Evolutionary conservation across 2,113 vertebrate genomes (phyloP), one percentile per base, ranked within the genome.

Genomic region (Crypturellus undulatus): DNA sequence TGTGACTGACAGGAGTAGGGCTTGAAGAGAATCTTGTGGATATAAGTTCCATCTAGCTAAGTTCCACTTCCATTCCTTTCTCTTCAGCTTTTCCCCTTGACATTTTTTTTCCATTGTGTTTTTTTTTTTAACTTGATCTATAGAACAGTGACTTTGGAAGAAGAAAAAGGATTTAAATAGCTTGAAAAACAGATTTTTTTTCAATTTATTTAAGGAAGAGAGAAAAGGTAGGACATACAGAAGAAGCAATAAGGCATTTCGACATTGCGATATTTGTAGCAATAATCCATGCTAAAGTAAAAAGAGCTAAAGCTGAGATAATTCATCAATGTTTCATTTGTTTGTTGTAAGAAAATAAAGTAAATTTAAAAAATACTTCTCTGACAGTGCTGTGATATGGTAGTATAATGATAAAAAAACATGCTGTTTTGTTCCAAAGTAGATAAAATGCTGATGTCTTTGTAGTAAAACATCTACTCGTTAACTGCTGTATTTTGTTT

Each of bases 211-310:
- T 75, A 63, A 64, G 25, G 4, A 21, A 79, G 36, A 54, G 12
- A 25, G 22, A 77, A 76, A 22, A 84, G 47, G 13, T 51, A 51
- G 68, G 16, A 67, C 36, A 52, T 36, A 43, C 62, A 22, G 5
- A 73, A 47, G 49, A 49, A 49, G 49, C 49, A 49, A 9, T 49
- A 49, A 49, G 21, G 49, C 49, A 49, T 24, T 22, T 89, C 38
- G 64, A 87, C 87, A 91, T 49, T 4, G 9, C 79, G 32, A 12
- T 64, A 68, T 86, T 86, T 90, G 16, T 73, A 70, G 56, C 40
- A 86, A 40, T 49, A 73, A 6, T 72, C 28, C 72, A 11, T 79
- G 67, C 64, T 49, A 49, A 49, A 49, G 49, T 49, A 49, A 24
- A 49, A 49, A 49, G 49, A 49, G 49, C 21, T 49, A 49, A 49